These are phyloP conservation scores for Drosophila guanche DNA, from an alignment of 1,140 invertebrate species.

Conservation along the genomic window DNA sequence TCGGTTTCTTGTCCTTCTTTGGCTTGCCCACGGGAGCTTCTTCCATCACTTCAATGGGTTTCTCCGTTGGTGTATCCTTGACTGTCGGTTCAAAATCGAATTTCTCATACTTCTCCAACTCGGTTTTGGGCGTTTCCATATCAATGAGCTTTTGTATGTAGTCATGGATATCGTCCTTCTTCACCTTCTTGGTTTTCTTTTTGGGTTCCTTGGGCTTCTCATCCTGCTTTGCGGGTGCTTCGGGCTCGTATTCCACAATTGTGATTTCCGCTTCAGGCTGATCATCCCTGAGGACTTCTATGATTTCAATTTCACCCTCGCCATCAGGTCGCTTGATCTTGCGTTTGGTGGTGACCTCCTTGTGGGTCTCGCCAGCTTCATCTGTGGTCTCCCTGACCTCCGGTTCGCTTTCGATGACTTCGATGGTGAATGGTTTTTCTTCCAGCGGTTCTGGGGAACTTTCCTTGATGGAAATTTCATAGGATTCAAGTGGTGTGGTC, in stretches of 20 bases:
- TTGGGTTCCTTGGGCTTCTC: conserved; percentile 71
- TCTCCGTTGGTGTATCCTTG: conserved; percentile 67
- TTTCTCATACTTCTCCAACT: conserved; percentile 81
- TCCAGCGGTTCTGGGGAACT: conserved; percentile 30
- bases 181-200: conserved; percentile 70
- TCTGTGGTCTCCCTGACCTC: conserved; percentile 69
- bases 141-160: conserved; percentile 76
- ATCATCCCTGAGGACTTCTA: conserved; percentile 81
- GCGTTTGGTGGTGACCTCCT: conserved; percentile 83
- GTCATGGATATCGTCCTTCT: conserved; percentile 75
- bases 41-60: conserved; percentile 24
- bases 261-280: conserved; percentile 81
- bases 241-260: conserved; percentile 69
- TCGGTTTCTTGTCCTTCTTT: conserved; percentile 60
- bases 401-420: conserved; percentile 71
- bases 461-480: conserved; percentile 56
- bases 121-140: conserved; percentile 78
- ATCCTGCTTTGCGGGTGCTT: conserved; percentile 22
- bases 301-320: conserved; percentile 82
- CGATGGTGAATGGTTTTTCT: conserved; percentile 37
- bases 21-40: conserved; percentile 42
- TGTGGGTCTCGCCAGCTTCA: conserved; percentile 73
- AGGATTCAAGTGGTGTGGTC: conserved; percentile 4
- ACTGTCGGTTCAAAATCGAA: conserved; percentile 65
- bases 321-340: conserved; percentile 81